Evolutionary conservation across 1,140 invertebrate genomes (phyloP), one percentile per base, ranked within the genome.

Genomic region (Oscheius sp.): DNA sequence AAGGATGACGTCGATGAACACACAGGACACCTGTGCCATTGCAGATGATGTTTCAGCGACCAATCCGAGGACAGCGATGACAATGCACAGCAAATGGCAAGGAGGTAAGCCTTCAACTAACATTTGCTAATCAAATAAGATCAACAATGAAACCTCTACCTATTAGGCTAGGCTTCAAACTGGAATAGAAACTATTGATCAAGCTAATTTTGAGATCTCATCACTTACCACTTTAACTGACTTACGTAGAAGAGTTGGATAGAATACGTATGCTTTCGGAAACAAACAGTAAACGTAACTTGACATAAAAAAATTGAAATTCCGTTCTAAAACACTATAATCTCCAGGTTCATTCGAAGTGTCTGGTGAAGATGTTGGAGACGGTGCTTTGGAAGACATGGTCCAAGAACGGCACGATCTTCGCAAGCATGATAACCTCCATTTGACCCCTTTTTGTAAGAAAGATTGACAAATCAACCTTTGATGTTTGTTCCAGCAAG

Each of bases 281-380:
- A n/a, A n/a, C n/a, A n/a, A n/a, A n/a, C n/a, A n/a, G n/a, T n/a
- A n/a, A n/a, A n/a, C n/a, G n/a, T n/a, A n/a, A n/a, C n/a, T n/a
- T n/a, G n/a, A n/a, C n/a, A n/a, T n/a, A n/a, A n/a, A n/a, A n/a
- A n/a, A n/a, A n/a, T n/a, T n/a, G n/a, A n/a, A n/a, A n/a, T n/a
- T n/a, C n/a, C n/a, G n/a, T n/a, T n/a, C n/a, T n/a, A n/a, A n/a
- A n/a, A n/a, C n/a, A n/a, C n/a, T n/a, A n/a, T n/a, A n/a, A n/a
- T n/a, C n/a, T 79, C 26, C 38, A 79, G 77, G 68, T 36, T 79
- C 77, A 3, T 78, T 79, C 64, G 77, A 79, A 32, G 63, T 80
- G 15, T 67, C 69, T 20, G 70, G 32, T 13, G 76, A 77, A 31
- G 76, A 77, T 31, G 59, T 32, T 26, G 15, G 26, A 4, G 34